phyloP scores from a whole-genome alignment of 2,797 vertebrate species.

The Megaceryle alcyon region DNA sequence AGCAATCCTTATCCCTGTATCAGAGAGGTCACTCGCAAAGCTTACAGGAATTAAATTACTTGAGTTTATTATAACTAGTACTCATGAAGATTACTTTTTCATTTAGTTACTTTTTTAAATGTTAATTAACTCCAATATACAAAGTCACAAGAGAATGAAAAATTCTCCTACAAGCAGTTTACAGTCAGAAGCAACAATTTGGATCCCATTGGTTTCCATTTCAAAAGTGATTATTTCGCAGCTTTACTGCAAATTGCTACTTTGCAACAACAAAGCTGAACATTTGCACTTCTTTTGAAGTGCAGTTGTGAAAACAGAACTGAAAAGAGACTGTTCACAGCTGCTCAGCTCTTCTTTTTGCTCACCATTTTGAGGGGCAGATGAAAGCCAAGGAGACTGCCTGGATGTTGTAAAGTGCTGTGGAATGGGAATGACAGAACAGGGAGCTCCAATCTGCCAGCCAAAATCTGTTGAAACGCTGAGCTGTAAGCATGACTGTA shows the following conservation, averaged over 20 bases:
- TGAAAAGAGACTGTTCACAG: background rate
- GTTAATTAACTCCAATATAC: background rate
- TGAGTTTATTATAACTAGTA: background rate
- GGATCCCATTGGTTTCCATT: background rate
- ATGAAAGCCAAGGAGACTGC: background rate
- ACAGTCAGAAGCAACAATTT: background rate
- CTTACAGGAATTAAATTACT: background rate
- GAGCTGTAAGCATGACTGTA: background rate
- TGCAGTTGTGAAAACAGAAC: background rate
- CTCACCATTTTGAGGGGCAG: background rate
- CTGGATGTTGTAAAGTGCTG: background rate
- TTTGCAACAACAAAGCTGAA: background rate
- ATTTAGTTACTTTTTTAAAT: background rate
- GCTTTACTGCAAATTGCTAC: constrained; percentile 9
- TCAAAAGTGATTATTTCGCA: constrained; percentile 3
- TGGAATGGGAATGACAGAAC: accelerated
- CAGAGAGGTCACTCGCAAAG: background rate
- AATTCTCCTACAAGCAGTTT: background rate
- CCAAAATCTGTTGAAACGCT: background rate
- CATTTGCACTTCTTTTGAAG: background rate
- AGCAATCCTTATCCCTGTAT: background rate
- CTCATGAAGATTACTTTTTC: background rate
- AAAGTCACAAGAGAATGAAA: background rate
- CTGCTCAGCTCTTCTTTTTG: background rate
- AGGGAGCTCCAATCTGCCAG: background rate